Evolutionary conservation across 2,888 invertebrate species (phyloP), one percentile per base, ranked within the genome.

Genomic region (Cephus pulcher): DNA sequence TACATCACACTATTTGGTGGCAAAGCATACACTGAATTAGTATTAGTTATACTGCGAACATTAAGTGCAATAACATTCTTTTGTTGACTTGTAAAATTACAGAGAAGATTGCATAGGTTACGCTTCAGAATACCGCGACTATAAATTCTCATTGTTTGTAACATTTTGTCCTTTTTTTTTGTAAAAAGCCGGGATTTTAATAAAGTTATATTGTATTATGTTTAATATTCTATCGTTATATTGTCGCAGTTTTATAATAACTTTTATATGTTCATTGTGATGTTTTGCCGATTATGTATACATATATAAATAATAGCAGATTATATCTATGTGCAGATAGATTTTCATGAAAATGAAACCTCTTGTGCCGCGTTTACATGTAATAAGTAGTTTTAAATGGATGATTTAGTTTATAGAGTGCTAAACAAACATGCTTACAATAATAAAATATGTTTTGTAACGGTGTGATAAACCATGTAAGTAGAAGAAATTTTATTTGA

Each of bases 1-100:
- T 96, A 95, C 93, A 97, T 94, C 71, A 93, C 91, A 82, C 89
- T 90, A 69, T 89, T 85, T 1, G 86, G 79, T n/a, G 88, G 84
- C 70, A 88, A 75, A 76, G 79, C 79, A 34, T 23, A 69, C 35
- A n/a, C 68, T 40, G 35, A 33, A 37, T 74, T 34, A 1, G 84
- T 80, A 23, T 77, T 80, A 70, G 75, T 81, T 34, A 85, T 75
- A 78, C 74, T 75, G 11, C 84, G 81, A 71, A 71, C 11, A 71
- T 71, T 71, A 71, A 15, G 9, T 56, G 23, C 56, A 56, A 56
- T 23, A 15, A 40, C 40, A 56, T 56, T 56, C 56, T 71, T 71
- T 6, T 32, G 23, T 32, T 0, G 32, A 15, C 33, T 33, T 32
- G 71, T 71, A 71, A 33, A 71, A 71, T 32, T 71, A 30, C 0